Percentiles rank a stretch among this genome's conserved stretches.
These are phyloP conservation scores for Drosophila sulfurigaster DNA, from an alignment of 1,140 invertebrate genomes.

Conservation along the genomic window DNA sequence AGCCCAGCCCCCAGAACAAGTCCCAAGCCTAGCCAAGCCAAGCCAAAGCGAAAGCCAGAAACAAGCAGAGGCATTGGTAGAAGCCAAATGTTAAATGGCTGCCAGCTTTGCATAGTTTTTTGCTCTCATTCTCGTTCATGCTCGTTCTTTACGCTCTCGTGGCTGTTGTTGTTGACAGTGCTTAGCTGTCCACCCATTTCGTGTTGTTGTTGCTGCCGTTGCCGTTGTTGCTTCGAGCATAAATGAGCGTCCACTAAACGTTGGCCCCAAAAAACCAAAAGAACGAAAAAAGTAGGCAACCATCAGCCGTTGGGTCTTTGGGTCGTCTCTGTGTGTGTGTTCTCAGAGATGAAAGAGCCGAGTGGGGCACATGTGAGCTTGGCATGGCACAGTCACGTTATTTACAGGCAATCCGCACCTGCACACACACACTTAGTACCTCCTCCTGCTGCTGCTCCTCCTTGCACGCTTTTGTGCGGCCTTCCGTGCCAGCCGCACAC, in stretches of 20 bases:
- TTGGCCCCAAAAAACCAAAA: constrained; percentile 38
- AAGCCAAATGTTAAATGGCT: constrained; percentile 53
- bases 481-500: constrained; percentile 64
- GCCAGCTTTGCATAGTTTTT: constrained; percentile 55
- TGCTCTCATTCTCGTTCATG: constrained; percentile 21
- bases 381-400: constrained; percentile 58
- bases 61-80: constrained; percentile 39
- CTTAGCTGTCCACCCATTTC: constrained; percentile 79
- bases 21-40: no score
- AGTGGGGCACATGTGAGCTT: constrained; percentile 31
- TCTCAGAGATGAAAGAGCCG: constrained; percentile 17
- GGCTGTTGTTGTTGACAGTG: constrained; percentile 53
- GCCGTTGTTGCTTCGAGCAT: constrained; percentile 41
- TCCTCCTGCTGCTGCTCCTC: neutral
- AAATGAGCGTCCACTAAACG: constrained; percentile 76
- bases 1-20: neutral
- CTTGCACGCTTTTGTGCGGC: constrained; percentile 64
- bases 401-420: constrained; percentile 44
- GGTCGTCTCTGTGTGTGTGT: constrained; percentile 1
- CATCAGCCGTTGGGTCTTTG: neutral
- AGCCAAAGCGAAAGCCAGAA: neutral
- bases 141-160: constrained; percentile 11
- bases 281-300: constrained; percentile 8
- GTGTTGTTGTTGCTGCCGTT: constrained; percentile 59
- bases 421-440: neutral